Evolutionary conservation across 1,140 invertebrate genomes (phyloP).

Genomic region (Heliconius nattereri): DNA sequence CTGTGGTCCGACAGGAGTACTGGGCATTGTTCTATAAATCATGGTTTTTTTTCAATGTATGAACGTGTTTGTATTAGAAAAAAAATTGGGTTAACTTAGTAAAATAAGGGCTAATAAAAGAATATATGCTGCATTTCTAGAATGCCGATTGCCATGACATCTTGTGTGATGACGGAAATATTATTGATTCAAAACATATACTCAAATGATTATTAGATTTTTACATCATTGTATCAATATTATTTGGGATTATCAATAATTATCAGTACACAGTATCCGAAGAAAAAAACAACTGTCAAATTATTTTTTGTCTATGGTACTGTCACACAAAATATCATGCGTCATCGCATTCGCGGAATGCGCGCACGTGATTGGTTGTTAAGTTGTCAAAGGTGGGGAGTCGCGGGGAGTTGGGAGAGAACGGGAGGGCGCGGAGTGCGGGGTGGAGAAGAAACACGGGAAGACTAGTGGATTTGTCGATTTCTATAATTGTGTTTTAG

Average conservation of each 20-base stretch:
- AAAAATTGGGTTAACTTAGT: conserved; percentile 47
- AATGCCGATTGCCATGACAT: conserved; percentile 40
- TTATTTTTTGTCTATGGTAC: conserved; percentile 37
- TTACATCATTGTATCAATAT: too few species aligned
- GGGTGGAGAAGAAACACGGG: conserved; percentile 43
- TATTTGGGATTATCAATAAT: too few species aligned
- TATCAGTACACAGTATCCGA: not conserved
- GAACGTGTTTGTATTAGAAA: conserved; percentile 40
- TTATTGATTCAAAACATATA: not conserved
- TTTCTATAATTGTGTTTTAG: not conserved
- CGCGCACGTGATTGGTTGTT: conserved; percentile 67
- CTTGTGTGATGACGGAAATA: conserved; percentile 21
- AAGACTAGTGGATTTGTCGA: conserved; percentile 24
- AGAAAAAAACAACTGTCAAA: not conserved
- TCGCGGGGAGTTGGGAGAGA: conserved; percentile 6
- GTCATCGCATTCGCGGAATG: conserved; percentile 53
- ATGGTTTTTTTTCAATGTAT: conserved; percentile 38
- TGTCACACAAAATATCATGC: conserved; percentile 26
- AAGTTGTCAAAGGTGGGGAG: conserved; percentile 71
- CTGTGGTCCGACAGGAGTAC: conserved; percentile 9
- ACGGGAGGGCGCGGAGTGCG: conserved; percentile 42
- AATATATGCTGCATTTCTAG: conserved; percentile 48
- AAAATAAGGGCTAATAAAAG: conserved; percentile 48
- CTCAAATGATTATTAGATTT: not conserved
- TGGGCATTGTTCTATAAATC: conserved; percentile 43